Conservation (phyloP, 2,797 vertebrate genomes). For the Alectoris magna region DNA sequence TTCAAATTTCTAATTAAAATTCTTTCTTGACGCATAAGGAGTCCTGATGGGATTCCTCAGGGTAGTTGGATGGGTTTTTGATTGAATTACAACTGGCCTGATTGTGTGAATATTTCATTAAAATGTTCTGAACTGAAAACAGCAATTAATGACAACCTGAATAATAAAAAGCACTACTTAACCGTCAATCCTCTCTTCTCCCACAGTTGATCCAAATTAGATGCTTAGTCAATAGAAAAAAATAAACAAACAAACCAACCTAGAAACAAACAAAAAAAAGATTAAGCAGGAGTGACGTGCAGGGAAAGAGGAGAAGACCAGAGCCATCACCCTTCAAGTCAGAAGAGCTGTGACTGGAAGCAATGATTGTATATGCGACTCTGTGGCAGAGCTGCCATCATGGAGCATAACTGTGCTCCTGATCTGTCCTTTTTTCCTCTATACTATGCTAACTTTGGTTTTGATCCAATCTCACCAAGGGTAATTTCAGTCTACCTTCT, state of each 20-base stretch:
- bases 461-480: not conserved
- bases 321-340: not conserved
- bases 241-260: not conserved
- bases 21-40: slow-evolving; percentile 39
- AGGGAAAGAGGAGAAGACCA: accelerated
- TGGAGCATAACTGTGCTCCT: not conserved
- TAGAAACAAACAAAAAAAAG: not conserved
- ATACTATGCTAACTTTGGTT: not conserved
- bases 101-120: slow-evolving; percentile 40
- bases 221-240: slow-evolving; percentile 13
- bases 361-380: not conserved
- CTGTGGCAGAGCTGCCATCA: not conserved
- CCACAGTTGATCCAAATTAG: slow-evolving; percentile 29
- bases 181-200: slow-evolving; percentile 40
- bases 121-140: slow-evolving; percentile 61
- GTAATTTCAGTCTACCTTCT: not conserved
- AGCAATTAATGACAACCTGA: slow-evolving; percentile 49
- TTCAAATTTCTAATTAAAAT: slow-evolving; percentile 67
- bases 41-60: slow-evolving; percentile 56
- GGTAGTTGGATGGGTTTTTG: slow-evolving; percentile 50
- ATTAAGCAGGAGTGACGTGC: not conserved
- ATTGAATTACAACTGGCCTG: slow-evolving; percentile 46
- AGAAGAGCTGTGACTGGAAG: not conserved
- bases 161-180: slow-evolving; percentile 55
- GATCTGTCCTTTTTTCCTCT: not conserved